Evolutionary conservation across 2,888 invertebrate genomes (phyloP).

Genomic region (Galerucella calmariensis): DNA sequence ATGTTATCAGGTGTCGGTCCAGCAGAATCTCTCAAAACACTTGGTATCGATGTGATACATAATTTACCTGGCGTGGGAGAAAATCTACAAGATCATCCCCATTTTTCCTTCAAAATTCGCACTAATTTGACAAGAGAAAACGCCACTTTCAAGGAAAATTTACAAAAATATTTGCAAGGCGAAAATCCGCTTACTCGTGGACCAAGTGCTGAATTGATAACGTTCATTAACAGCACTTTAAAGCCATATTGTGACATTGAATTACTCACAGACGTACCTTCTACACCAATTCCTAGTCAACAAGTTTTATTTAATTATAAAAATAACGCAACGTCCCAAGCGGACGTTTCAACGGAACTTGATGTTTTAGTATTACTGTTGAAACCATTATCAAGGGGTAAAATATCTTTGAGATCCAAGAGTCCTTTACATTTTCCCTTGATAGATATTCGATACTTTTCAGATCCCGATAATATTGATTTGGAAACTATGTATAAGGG

Average conservation of each 20-base stretch:
- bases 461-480: slow-evolving; percentile 63
- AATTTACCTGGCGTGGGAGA: slow-evolving; percentile 79
- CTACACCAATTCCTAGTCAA: not conserved
- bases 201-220: not conserved
- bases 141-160: slow-evolving; percentile 18
- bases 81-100: slow-evolving; percentile 81
- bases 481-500: slow-evolving; percentile 75
- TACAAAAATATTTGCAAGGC: slow-evolving; percentile 19
- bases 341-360: slow-evolving; percentile 39
- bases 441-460: slow-evolving; percentile 52
- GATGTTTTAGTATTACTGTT: slow-evolving; percentile 45
- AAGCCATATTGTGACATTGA: not conserved
- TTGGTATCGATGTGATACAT: slow-evolving; percentile 71
- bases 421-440: slow-evolving; percentile 54
- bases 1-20: slow-evolving; percentile 41
- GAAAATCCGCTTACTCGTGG: slow-evolving; percentile 19
- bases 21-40: slow-evolving; percentile 18
- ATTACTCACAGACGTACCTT: not conserved
- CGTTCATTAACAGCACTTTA: not conserved
- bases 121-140: slow-evolving; percentile 19
- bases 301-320: not conserved
- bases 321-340: not conserved
- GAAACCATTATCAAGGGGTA: slow-evolving; percentile 54
- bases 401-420: slow-evolving; percentile 51
- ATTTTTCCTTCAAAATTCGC: slow-evolving; percentile 27